Conservation (phyloP, 2,888 invertebrate genomes). For the Gastracanthus pulcherrimus region DNA sequence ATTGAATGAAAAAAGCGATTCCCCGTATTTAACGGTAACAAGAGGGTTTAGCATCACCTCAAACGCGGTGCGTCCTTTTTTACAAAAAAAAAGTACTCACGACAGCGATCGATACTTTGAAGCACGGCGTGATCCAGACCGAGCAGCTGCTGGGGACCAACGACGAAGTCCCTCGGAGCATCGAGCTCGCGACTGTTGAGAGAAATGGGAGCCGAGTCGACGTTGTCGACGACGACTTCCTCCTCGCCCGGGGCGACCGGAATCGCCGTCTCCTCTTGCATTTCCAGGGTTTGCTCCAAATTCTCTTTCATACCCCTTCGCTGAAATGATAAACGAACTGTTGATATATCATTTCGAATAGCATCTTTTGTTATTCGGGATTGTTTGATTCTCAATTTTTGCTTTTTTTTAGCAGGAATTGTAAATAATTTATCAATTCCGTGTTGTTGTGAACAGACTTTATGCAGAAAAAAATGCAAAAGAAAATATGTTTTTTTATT, state of each 20-base stretch:
- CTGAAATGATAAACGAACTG: conserved; percentile 70
- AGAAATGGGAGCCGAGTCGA: conserved; percentile 75
- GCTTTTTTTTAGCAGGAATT: no score
- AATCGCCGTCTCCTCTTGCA: conserved; percentile 77
- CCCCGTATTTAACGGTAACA: no score
- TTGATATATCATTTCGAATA: no score
- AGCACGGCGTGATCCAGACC: conserved; percentile 94
- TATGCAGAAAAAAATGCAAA: no score
- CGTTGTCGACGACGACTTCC: conserved; percentile 78
- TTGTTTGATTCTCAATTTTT: no score
- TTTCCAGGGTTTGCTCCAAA: conserved; percentile 78
- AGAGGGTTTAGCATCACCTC: no score
- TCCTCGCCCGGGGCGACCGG: conserved; percentile 74
- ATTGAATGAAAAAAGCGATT: no score
- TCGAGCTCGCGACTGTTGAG: conserved; percentile 72
- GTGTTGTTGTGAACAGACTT: no score
- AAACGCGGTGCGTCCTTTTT: no score
- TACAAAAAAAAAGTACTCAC: conserved; percentile 77
- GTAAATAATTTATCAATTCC: no score
- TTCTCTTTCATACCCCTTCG: conserved; percentile 82
- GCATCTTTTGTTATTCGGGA: no score
- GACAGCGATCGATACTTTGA: conserved; percentile 94
- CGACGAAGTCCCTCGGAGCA: conserved; percentile 81
- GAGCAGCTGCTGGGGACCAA: conserved; percentile 88
- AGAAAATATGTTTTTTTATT: no score